phyloP scores from a whole-genome alignment of 2,113 vertebrate genomes.

The Corythornis cristatus region DNA sequence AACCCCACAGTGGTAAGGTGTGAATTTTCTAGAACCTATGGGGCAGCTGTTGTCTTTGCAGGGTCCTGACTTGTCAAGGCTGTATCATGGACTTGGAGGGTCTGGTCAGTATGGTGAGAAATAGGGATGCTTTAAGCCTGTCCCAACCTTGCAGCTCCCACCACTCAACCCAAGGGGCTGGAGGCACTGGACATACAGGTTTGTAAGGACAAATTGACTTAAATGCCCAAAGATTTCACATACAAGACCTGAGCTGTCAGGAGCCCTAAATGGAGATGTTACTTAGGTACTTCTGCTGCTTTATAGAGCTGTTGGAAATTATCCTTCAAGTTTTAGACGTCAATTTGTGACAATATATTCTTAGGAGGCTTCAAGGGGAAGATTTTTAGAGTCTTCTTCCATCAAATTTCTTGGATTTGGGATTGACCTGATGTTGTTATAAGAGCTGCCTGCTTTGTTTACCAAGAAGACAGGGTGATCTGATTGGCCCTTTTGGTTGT shows the following conservation, averaged over 20 bases:
- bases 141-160: neutral
- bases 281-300: neutral
- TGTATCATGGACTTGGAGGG: neutral
- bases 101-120: fast-evolving
- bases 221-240: neutral
- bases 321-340: neutral
- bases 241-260: neutral
- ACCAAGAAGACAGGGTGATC: neutral
- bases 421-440: neutral
- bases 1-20: neutral
- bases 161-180: neutral
- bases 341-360: neutral
- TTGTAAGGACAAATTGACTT: neutral
- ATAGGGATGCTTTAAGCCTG: neutral
- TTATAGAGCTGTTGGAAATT: neutral
- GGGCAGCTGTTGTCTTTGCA: neutral
- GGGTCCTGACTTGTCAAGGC: neutral
- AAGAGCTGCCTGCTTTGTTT: neutral
- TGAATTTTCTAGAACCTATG: neutral
- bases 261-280: neutral
- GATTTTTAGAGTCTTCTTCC: neutral
- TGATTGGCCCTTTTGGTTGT: neutral
- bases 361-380: neutral
- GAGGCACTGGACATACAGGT: neutral
- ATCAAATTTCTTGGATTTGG: neutral